Evolutionary conservation across 2,113 vertebrate species (phyloP).

Genomic region (Epinephelus lanceolatus): DNA sequence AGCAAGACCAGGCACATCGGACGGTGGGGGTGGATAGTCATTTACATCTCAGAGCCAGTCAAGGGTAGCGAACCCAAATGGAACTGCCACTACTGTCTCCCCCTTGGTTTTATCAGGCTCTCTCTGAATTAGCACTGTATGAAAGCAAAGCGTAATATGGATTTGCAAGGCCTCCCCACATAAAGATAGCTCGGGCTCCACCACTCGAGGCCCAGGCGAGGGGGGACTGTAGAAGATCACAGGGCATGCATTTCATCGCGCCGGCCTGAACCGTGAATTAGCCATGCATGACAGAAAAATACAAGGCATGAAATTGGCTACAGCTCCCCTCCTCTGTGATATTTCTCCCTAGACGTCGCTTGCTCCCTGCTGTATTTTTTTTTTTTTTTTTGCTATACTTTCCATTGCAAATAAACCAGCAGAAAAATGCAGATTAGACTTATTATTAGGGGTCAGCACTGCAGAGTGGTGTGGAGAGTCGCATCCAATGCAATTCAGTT

Average conservation of each 20-base stretch:
- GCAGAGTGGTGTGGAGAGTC: slow-evolving; percentile 26
- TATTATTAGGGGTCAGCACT: slow-evolving; percentile 50
- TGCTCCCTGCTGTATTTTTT: slow-evolving; percentile 52
- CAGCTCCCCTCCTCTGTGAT: slow-evolving; percentile 69
- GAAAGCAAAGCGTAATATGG: slow-evolving; percentile 66
- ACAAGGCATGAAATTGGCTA: slow-evolving; percentile 82
- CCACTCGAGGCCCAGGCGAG: slow-evolving; percentile 13
- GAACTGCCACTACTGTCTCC: slow-evolving; percentile 68
- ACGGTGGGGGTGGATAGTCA: slow-evolving; percentile 56
- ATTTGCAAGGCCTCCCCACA: slow-evolving; percentile 51
- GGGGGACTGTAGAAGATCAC: slow-evolving; percentile 55
- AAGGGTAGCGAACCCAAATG: slow-evolving; percentile 68
- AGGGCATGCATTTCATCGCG: slow-evolving; percentile 57
- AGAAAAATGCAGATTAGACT: slow-evolving; percentile 66
- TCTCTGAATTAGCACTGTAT: slow-evolving; percentile 62
- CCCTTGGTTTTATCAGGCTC: slow-evolving; percentile 63
- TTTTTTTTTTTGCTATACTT: slow-evolving; percentile 34
- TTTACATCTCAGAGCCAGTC: slow-evolving; percentile 71
- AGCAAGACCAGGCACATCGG: slow-evolving; percentile 32
- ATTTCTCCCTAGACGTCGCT: slow-evolving; percentile 47
- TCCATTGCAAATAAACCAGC: slow-evolving; percentile 60
- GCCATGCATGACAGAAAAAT: slow-evolving; percentile 75
- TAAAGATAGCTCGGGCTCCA: slow-evolving; percentile 46
- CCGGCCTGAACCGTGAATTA: slow-evolving; percentile 66
- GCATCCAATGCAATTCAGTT: background rate